Evolutionary conservation across 1,140 invertebrate species (phyloP), one percentile per base, ranked within the genome.

Genomic region (Colletes latitarsis): DNA sequence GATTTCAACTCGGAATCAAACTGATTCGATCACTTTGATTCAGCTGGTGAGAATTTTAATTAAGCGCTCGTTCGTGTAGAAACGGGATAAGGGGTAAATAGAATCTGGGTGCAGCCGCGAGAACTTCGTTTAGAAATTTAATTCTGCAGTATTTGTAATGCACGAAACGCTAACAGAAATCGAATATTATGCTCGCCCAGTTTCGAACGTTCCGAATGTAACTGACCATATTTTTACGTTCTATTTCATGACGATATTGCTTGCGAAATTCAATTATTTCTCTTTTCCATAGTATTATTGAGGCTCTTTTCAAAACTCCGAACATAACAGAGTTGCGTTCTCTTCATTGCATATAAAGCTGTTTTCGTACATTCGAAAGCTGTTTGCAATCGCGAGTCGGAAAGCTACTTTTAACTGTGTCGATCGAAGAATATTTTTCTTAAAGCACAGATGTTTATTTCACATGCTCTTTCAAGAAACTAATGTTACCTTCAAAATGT

Each of bases 41-140:
- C 62, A 8, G 14, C 3, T 21, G 63, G 71, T 60, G 84, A 74
- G 73, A 77, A 85, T 85, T 85, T 85, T 85, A 85, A 85, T 85
- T 82, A 85, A 84, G 39, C 79, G 57, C n/a, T 43, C 57, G 30
- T 15, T 1, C 49, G 68, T 53, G 55, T 21, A 17, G 17, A 12
- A 46, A n/a, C 15, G 6, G 39, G 12, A 73, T 9, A 21, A 43
- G 53, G 66, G 58, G 60, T 73, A 84, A 84, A 85, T 43, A 68
- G 52, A 69, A 63, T 21, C 58, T 58, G 9, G n/a, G 76, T 73
- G 74, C 60, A 62, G 55, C 4, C 43, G 30, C 41, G 69, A 57
- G 21, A 62, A 71, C 21, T 46, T 68, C 68, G 55, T 71, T 57
- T 43, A 1, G 5, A 49, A 53, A 84, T 63, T 82, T 82, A 60